These are phyloP conservation scores for Latheticus oryzae DNA, from an alignment of 2,888 invertebrate genomes.

Conservation along the genomic window DNA sequence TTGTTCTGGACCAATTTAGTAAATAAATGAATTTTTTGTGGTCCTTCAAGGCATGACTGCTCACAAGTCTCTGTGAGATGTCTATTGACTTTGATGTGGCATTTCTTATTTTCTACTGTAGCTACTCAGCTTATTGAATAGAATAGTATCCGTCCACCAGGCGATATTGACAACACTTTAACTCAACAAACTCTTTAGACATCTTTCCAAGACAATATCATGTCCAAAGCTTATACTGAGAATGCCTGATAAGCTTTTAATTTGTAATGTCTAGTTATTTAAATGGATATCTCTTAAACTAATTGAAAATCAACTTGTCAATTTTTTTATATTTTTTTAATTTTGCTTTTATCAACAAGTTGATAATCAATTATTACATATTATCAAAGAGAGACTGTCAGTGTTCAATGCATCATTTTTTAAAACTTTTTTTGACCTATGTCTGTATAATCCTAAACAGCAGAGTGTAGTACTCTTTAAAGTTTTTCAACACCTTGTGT, in stretches of 20 bases:
- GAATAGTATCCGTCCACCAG: conserved; percentile 62
- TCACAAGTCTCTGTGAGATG: conserved; percentile 44
- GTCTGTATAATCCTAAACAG: conserved; percentile 36
- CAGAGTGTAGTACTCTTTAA: conserved; percentile 46
- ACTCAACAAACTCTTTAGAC: conserved; percentile 29
- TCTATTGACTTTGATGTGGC: conserved; percentile 44
- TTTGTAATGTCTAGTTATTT: conserved; percentile 14
- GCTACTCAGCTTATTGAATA: conserved; percentile 54
- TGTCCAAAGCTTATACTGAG: conserved; percentile 29
- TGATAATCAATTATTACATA: conserved; percentile 22
- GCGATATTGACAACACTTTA: conserved; percentile 45
- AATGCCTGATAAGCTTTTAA: conserved; percentile 26
- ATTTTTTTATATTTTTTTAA: conserved; percentile 10
- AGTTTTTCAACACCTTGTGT: conserved; percentile 51
- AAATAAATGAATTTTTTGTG: conserved; percentile 42
- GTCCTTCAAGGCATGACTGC: conserved; percentile 45
- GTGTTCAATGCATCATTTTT: conserved; percentile 17
- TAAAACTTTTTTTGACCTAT: conserved; percentile 38
- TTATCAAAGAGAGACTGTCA: conserved; percentile 21
- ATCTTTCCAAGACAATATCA: conserved; percentile 35
- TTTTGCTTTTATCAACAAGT: conserved; percentile 22
- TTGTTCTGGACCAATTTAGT: conserved; percentile 59
- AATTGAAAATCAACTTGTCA: conserved; percentile 23
- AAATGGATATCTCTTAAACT: too few relatives aligned
- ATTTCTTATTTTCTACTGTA: conserved; percentile 45